A percentile compares a stretch with the other conserved stretches of the same genome.
Conservation (phyloP, 2,113 vertebrate genomes). For the Paraplagusia blochii region DNA sequence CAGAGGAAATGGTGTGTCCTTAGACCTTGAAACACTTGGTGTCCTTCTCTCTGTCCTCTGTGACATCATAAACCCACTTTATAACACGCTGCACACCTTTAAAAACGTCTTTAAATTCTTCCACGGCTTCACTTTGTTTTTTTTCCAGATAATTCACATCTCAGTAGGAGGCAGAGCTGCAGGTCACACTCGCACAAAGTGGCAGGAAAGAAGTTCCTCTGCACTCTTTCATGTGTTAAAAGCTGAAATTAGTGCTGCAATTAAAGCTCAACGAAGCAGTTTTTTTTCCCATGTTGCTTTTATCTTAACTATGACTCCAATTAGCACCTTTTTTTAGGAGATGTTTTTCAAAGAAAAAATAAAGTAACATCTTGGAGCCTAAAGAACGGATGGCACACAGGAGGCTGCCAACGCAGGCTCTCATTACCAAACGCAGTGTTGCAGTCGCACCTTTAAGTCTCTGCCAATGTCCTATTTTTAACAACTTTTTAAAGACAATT, state of each 20-base stretch:
- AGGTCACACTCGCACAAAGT: slow-evolving; percentile 16
- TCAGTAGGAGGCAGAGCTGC: slow-evolving; percentile 6
- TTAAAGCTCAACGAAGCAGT: slow-evolving; percentile 43
- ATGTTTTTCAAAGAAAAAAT: background rate
- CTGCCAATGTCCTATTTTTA: too few species aligned
- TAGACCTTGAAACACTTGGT: too few species aligned
- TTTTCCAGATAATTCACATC: too few species aligned
- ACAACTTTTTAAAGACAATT: too few species aligned
- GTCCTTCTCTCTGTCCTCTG: too few species aligned
- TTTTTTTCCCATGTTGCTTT: slow-evolving; percentile 28
- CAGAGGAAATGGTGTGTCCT: too few species aligned
- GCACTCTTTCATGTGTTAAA: slow-evolving; percentile 35
- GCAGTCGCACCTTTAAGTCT: too few species aligned
- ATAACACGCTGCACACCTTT: background rate
- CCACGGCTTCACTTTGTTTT: background rate
- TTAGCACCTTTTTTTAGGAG: slow-evolving; percentile 38
- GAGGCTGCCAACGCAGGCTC: too few species aligned
- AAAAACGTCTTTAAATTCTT: too few species aligned
- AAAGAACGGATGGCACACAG: background rate
- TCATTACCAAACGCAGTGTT: too few species aligned
- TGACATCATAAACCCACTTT: too few species aligned
- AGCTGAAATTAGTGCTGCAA: slow-evolving; percentile 37
- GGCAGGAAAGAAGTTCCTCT: slow-evolving; percentile 2
- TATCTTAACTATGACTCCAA: slow-evolving; percentile 36
- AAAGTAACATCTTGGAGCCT: background rate